Evolutionary conservation across 2,797 vertebrate genomes (phyloP).

Genomic region (Phalanger gymnotis): DNA sequence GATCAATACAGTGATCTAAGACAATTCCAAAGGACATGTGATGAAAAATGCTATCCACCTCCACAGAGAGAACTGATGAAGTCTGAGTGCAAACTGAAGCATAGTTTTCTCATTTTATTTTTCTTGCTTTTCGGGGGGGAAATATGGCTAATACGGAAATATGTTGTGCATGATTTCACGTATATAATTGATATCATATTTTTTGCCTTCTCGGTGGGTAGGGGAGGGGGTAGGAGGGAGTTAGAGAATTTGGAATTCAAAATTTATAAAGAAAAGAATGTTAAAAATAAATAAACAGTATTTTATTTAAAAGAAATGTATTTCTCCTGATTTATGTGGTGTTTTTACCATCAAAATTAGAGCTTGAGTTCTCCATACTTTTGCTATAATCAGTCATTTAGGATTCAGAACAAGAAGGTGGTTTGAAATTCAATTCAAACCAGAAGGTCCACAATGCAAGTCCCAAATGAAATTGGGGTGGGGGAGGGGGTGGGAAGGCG

Average conservation of each 20-base stretch:
- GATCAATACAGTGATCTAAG: neutral
- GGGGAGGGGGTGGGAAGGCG: neutral
- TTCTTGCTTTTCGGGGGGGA: neutral
- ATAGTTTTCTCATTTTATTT: neutral
- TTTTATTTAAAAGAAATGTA: neutral
- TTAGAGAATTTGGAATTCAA: neutral
- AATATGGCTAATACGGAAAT: neutral
- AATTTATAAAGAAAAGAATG: neutral
- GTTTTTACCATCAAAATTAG: conserved; percentile 48
- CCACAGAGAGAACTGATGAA: neutral
- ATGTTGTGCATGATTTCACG: neutral
- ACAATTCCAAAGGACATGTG: neutral
- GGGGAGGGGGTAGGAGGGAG: neutral
- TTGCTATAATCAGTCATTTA: conserved; percentile 71
- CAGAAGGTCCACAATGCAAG: conserved; percentile 68
- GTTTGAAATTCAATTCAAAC: conserved; percentile 75
- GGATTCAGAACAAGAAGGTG: conserved; percentile 63
- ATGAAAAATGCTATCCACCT: neutral
- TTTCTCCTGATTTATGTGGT: neutral
- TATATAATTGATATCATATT: neutral
- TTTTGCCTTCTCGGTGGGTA: neutral
- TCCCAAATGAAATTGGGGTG: conserved; percentile 71
- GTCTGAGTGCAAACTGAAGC: neutral
- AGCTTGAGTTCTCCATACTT: conserved; percentile 64
- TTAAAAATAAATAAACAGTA: neutral